Conservation (phyloP, 2,888 invertebrate species). For the Emmelina monodactyla region DNA sequence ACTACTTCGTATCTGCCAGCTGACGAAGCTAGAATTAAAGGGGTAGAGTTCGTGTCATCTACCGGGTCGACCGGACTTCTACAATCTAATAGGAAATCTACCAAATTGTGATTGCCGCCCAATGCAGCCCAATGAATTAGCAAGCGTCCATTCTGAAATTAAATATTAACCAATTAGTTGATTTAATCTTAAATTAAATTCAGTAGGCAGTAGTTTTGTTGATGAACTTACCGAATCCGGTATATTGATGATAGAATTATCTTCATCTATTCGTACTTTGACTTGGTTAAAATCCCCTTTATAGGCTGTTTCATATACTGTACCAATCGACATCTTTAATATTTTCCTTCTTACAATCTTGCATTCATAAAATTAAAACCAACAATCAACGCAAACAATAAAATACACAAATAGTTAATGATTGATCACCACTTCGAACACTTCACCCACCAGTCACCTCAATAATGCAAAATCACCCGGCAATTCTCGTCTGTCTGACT, state of each 20-base stretch:
- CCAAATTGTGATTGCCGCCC: slow-evolving; percentile 78
- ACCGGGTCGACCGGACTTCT: slow-evolving; percentile 72
- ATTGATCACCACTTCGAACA: too few species aligned
- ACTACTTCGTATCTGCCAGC: slow-evolving; percentile 78
- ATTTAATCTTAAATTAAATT: neutral
- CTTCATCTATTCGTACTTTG: slow-evolving; percentile 67
- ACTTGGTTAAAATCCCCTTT: slow-evolving; percentile 75
- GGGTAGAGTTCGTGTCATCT: slow-evolving; percentile 81
- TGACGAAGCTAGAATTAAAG: slow-evolving; percentile 81
- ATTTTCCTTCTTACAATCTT: neutral
- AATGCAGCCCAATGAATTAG: slow-evolving; percentile 83
- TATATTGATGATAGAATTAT: slow-evolving; percentile 32
- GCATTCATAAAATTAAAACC: too few species aligned
- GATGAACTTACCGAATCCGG: slow-evolving; percentile 33
- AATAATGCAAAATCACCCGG: too few species aligned
- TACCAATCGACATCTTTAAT: slow-evolving; percentile 43
- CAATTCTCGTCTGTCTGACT: too few species aligned
- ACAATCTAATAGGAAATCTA: slow-evolving; percentile 71
- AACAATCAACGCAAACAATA: too few species aligned
- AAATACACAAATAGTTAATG: too few species aligned
- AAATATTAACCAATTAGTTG: neutral
- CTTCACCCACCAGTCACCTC: too few species aligned
- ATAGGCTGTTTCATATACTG: slow-evolving; percentile 72
- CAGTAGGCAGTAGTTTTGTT: neutral
- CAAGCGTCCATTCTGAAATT: slow-evolving; percentile 72